Evolutionary conservation across 2,797 vertebrate species (phyloP).

Genomic region (Steatocranus sp.): DNA sequence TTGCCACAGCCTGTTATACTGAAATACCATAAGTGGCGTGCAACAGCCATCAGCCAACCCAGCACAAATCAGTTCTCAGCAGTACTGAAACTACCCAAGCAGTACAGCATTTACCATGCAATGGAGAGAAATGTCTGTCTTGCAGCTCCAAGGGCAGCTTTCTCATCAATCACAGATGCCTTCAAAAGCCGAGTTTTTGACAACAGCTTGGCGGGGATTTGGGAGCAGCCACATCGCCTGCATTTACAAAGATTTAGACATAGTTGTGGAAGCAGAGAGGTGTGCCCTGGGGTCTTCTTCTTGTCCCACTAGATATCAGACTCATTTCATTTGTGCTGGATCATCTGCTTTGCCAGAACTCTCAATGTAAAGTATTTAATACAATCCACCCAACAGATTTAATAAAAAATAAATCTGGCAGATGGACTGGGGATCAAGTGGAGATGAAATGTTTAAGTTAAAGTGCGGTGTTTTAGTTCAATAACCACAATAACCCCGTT

Average conservation of each 20-base stretch:
- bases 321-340: conserved; percentile 8
- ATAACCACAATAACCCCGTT: background rate
- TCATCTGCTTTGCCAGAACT: background rate
- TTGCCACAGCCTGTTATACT: background rate
- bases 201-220: conserved; percentile 7
- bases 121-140: conserved; percentile 1
- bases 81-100: background rate
- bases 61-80: background rate
- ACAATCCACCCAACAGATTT: background rate
- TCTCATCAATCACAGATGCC: conserved; percentile 38
- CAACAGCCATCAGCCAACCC: background rate
- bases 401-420: background rate
- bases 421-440: background rate
- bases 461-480: background rate
- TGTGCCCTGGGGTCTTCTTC: background rate
- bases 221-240: background rate
- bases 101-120: background rate
- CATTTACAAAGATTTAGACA: conserved; percentile 7
- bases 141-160: conserved; percentile 20
- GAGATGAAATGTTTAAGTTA: background rate
- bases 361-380: background rate
- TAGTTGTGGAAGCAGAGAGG: background rate
- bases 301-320: background rate
- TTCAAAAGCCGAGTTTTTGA: conserved; percentile 3
- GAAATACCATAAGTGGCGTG: background rate